These are phyloP conservation scores for Isoperla grammatica DNA, from an alignment of 2,888 invertebrate genomes.

Conservation along the genomic window DNA sequence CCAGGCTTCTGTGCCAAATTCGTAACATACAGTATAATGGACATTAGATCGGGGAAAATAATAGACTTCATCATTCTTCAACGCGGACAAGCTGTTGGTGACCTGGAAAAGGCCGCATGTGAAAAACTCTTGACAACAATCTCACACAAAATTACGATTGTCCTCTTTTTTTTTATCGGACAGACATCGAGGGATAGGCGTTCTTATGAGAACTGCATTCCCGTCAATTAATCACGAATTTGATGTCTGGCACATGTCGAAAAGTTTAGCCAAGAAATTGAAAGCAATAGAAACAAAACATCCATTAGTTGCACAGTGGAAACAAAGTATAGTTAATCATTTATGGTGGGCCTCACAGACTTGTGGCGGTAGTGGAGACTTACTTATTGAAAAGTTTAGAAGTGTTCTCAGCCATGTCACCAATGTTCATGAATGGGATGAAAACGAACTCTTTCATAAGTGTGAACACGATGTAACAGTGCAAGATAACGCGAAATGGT, in stretches of 20 bases:
- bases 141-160: too few relatives aligned
- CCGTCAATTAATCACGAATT: constrained; percentile 25
- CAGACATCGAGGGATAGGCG: constrained; percentile 26
- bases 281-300: not conserved
- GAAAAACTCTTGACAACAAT: constrained; percentile 23
- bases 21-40: constrained; percentile 29
- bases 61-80: constrained; percentile 26
- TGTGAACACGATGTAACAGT: not conserved
- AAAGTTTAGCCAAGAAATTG: constrained; percentile 24
- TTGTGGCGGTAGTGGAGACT: not conserved
- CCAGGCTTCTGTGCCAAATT: constrained; percentile 29
- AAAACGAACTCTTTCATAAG: not conserved
- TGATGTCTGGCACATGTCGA: constrained; percentile 30
- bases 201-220: constrained; percentile 21
- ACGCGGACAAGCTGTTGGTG: not conserved
- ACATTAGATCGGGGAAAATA: constrained; percentile 25
- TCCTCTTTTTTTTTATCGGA: constrained; percentile 23
- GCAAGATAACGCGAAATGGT: constrained; percentile 1
- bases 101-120: constrained; percentile 24
- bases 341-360: constrained; percentile 8
- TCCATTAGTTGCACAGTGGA: not conserved
- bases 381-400: constrained; percentile 1
- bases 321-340: not conserved
- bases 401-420: not conserved
- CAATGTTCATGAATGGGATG: not conserved